These are phyloP conservation scores for Gymnoscopelus microlampas DNA, from an alignment of 2,797 vertebrate genomes.

Conservation along the genomic window DNA sequence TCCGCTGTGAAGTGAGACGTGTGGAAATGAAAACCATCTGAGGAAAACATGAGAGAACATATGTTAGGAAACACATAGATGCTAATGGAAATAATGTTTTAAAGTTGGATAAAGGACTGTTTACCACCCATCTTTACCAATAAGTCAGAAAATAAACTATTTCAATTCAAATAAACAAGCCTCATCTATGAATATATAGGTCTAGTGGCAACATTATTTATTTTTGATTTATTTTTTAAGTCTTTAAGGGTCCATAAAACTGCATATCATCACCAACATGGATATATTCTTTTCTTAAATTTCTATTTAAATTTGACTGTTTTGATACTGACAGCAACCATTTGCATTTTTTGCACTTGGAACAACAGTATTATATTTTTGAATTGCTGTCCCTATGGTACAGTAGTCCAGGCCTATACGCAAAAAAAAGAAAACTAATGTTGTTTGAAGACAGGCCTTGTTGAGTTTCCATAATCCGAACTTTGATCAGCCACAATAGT, in stretches of 20 bases:
- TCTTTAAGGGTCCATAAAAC: not conserved
- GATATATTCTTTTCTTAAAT: too few species aligned
- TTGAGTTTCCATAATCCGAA: not conserved
- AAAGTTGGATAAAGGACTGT: constrained; percentile 8
- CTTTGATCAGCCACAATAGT: not conserved
- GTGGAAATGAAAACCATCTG: constrained; percentile 37
- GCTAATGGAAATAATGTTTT: too few species aligned
- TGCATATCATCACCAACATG: too few species aligned
- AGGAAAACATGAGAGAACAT: constrained; percentile 35
- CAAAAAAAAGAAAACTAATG: not conserved
- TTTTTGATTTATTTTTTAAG: not conserved
- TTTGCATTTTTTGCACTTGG: not conserved
- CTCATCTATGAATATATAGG: not conserved
- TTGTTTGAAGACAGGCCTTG: not conserved
- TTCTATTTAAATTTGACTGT: too few species aligned
- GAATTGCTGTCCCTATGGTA: not conserved
- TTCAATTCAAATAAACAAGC: not conserved
- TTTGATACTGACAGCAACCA: too few species aligned
- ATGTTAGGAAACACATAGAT: constrained; percentile 6
- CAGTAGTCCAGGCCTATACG: not conserved
- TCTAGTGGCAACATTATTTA: not conserved
- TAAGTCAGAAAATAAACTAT: not conserved
- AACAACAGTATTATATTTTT: not conserved
- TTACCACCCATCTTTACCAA: not conserved
- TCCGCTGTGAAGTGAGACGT: constrained; percentile 23